These are phyloP conservation scores for Phrynocephalus guinanensis DNA, from an alignment of 2,797 vertebrate species.

Conservation along the genomic window DNA sequence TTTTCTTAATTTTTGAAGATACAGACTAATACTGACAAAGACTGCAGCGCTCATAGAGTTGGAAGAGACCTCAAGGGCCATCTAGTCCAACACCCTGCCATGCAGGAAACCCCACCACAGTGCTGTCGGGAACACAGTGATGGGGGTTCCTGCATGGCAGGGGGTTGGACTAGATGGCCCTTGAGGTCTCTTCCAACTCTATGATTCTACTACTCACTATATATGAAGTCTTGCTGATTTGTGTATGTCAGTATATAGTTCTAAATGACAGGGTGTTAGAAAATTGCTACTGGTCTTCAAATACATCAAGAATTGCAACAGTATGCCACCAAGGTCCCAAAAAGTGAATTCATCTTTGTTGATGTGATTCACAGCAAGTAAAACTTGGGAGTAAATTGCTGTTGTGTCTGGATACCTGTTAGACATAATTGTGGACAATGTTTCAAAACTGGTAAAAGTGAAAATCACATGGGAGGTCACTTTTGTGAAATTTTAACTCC, in stretches of 20 bases:
- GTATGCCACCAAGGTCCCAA: constrained; percentile 59
- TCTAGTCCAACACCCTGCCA: too few species aligned
- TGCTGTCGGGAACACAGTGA: too few species aligned
- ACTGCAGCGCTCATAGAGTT: not conserved
- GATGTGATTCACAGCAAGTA: constrained; percentile 57
- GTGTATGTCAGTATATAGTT: constrained; percentile 38
- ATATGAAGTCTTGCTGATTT: constrained; percentile 30
- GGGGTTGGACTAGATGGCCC: too few species aligned
- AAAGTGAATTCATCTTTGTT: constrained; percentile 56
- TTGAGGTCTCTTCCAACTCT: too few species aligned
- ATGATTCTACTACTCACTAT: constrained; percentile 16
- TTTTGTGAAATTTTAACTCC: constrained; percentile 43
- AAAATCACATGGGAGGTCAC: constrained; percentile 45
- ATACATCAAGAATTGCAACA: constrained; percentile 49
- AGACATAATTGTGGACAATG: constrained; percentile 59
- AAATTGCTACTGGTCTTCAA: constrained; percentile 41
- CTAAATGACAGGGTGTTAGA: constrained; percentile 41
- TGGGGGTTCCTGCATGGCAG: too few species aligned
- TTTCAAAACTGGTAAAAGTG: constrained; percentile 52
- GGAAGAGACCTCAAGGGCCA: too few species aligned
- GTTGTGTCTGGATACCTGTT: constrained; percentile 63
- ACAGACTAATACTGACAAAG: constrained; percentile 28
- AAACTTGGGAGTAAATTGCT: constrained; percentile 56
- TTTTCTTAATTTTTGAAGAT: constrained; percentile 35
- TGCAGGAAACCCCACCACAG: too few species aligned